A percentile compares a stretch with the other conserved stretches of the same genome.
These are phyloP conservation scores for Spialia ferax DNA, from an alignment of 2,888 invertebrate species.

Conservation along the genomic window DNA sequence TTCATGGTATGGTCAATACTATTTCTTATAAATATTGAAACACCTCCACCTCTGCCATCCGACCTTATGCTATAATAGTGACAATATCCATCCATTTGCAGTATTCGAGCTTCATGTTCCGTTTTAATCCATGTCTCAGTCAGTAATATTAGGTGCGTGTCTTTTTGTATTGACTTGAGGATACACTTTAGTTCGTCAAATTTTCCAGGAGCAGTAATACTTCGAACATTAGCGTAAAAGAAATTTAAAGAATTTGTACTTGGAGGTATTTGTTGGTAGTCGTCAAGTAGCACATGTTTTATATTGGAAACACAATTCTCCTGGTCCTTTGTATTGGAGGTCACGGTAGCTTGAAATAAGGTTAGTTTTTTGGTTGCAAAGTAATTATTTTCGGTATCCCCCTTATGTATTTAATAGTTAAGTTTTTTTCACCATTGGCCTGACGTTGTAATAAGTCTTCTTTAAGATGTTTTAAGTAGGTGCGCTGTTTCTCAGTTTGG, in stretches of 20 bases:
- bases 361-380: no score
- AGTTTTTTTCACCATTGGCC: no score
- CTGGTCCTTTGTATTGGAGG: no score
- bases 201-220: background rate
- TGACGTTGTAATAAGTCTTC: no score
- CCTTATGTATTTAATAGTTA: no score
- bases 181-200: slow-evolving; percentile 5
- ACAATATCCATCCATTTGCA: background rate
- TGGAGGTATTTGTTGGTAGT: background rate
- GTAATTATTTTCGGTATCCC: no score
- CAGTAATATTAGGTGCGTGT: background rate
- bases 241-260: background rate
- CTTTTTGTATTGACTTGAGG: background rate
- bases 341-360: no score
- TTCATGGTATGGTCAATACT: background rate
- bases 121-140: slow-evolving; percentile 13
- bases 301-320: no score
- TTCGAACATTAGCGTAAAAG: background rate
- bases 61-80: background rate
- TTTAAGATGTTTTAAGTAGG: no score
- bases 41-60: background rate
- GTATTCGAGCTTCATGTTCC: background rate
- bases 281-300: background rate
- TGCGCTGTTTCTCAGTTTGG: no score
- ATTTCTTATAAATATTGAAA: background rate